Evolutionary conservation across 2,113 vertebrate genomes (phyloP).

Genomic region (Siniperca knerii): DNA sequence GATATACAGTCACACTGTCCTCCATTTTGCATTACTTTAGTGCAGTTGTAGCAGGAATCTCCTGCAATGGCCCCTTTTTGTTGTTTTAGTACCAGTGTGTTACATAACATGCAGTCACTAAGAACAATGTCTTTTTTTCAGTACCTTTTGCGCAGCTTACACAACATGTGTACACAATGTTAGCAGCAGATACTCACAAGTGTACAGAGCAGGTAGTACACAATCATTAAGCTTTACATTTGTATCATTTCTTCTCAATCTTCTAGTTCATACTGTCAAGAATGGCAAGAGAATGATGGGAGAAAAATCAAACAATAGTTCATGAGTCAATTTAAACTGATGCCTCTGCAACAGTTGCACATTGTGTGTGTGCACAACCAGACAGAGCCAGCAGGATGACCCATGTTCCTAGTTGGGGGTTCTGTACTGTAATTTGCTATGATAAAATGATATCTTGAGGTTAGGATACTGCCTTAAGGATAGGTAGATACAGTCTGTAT

Average conservation of each 20-base stretch:
- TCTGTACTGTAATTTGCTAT: slow-evolving; percentile 11
- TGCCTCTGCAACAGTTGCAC: not conserved
- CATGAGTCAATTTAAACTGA: slow-evolving; percentile 11
- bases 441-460: not conserved
- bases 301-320: not conserved
- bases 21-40: slow-evolving; percentile 42
- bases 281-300: not conserved
- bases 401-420: not conserved
- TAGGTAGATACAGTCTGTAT: not conserved
- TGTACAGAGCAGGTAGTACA: not conserved
- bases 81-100: slow-evolving; percentile 48
- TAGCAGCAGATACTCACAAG: not conserved
- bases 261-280: not conserved
- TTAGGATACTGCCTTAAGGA: not conserved
- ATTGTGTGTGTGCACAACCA: not conserved
- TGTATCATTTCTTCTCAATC: fast-evolving
- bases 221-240: not conserved
- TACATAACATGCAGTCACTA: slow-evolving; percentile 50
- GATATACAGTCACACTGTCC: not conserved
- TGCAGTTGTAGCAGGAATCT: slow-evolving; percentile 38
- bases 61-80: slow-evolving; percentile 41
- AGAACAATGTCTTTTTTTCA: slow-evolving; percentile 31
- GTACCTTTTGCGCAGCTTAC: slow-evolving; percentile 10
- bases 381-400: not conserved
- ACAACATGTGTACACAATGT: not conserved